Evolutionary conservation across 2,797 vertebrate species (phyloP).

Genomic region (Microcaecilia unicolor): DNA sequence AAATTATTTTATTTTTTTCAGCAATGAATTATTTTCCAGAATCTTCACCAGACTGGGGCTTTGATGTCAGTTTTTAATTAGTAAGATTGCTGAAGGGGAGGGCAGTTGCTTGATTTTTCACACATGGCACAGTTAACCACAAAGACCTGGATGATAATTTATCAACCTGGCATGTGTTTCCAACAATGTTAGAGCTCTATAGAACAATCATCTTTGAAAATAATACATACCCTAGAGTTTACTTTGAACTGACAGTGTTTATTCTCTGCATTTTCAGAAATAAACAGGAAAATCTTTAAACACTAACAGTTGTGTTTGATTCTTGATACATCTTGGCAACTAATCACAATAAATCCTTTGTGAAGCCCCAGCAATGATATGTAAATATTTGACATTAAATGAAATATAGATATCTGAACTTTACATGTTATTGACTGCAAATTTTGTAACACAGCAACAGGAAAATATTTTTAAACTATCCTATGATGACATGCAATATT

Average conservation of each 20-base stretch:
- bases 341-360: slow-evolving; percentile 67
- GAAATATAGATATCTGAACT: slow-evolving; percentile 46
- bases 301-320: slow-evolving; percentile 62
- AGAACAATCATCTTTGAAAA: slow-evolving; percentile 42
- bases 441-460: slow-evolving; percentile 30
- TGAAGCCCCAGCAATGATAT: slow-evolving; percentile 49
- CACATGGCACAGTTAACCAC: slow-evolving; percentile 26
- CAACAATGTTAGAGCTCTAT: slow-evolving; percentile 29
- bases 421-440: slow-evolving; percentile 38
- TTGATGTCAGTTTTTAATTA: slow-evolving; percentile 44
- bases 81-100: slow-evolving; percentile 36
- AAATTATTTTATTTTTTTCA: too few species aligned
- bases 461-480: too few species aligned
- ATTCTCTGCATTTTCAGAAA: slow-evolving; percentile 63
- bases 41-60: slow-evolving; percentile 10
- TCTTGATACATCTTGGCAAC: slow-evolving; percentile 63
- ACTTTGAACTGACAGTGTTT: slow-evolving; percentile 69
- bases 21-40: slow-evolving; percentile 10
- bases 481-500: too few species aligned
- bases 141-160: slow-evolving; percentile 26
- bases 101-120: slow-evolving; percentile 45
- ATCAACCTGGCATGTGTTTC: slow-evolving; percentile 23
- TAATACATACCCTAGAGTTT: slow-evolving; percentile 49
- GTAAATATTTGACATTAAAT: slow-evolving; percentile 73
- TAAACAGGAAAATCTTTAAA: slow-evolving; percentile 80